Evolutionary conservation across 2,113 vertebrate species (phyloP).

Genomic region (Cryptomyrus ogoouensis): DNA sequence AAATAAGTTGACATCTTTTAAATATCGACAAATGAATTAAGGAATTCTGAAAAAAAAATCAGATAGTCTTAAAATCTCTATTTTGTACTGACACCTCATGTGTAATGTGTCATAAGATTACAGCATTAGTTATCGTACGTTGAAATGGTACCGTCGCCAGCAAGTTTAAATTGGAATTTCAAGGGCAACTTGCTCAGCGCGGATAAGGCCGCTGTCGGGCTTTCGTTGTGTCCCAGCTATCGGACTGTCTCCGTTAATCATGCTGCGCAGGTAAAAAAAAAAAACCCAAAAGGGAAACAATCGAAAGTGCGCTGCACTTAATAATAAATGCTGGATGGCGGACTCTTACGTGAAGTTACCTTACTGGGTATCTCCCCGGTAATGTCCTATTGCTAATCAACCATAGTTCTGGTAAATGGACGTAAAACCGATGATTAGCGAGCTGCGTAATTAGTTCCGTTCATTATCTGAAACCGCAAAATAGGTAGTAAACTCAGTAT

Average conservation of each 20-base stretch:
- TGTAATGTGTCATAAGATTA: not conserved
- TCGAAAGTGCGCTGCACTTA: not conserved
- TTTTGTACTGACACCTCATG: not conserved
- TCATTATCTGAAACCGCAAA: not conserved
- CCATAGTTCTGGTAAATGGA: not conserved
- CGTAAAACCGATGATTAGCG: not conserved
- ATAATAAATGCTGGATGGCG: not conserved
- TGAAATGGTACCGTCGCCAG: conserved; percentile 47
- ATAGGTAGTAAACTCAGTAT: not conserved
- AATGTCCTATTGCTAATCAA: not conserved
- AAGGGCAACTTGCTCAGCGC: conserved; percentile 53
- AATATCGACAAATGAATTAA: not conserved
- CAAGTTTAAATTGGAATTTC: conserved; percentile 52
- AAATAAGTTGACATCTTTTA: not conserved
- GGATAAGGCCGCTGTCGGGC: not conserved
- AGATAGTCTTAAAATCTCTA: not conserved
- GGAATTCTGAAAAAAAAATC: not conserved
- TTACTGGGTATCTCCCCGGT: not conserved
- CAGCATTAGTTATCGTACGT: not conserved
- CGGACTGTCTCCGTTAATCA: not conserved
- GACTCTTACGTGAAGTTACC: not conserved
- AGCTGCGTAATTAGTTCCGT: not conserved
- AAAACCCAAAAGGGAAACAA: not conserved
- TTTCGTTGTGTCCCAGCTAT: not conserved
- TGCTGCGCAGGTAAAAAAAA: not conserved